These are phyloP conservation scores for Dendrophyllia cribrosa DNA, from an alignment of 64 coral and sea anemone genomes.

Conservation along the genomic window DNA sequence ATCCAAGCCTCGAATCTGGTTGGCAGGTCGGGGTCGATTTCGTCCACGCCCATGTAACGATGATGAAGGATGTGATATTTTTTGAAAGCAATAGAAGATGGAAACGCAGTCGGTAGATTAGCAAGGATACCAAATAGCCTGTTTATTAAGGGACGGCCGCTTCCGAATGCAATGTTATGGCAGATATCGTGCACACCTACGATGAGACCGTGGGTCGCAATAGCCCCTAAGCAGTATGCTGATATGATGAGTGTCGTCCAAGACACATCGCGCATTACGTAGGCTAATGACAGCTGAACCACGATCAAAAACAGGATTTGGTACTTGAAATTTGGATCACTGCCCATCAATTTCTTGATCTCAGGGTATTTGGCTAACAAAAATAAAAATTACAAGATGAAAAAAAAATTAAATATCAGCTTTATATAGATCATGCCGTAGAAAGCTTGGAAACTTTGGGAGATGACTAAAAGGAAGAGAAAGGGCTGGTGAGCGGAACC, in stretches of 20 bases:
- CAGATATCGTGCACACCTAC: conserved; percentile 78
- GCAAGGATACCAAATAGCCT: conserved; percentile 72
- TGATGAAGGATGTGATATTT: conserved; percentile 77
- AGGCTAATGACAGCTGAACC: conserved; percentile 48
- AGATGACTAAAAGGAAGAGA: too few relatives aligned
- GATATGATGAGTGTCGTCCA: conserved; percentile 52
- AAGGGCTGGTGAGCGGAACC: too few relatives aligned
- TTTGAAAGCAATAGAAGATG: conserved; percentile 72
- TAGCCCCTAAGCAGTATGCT: conserved; percentile 60
- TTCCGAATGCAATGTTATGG: conserved; percentile 78
- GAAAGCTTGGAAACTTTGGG: too few relatives aligned
- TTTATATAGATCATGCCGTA: too few relatives aligned
- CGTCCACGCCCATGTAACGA: conserved; percentile 77
- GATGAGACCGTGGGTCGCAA: conserved; percentile 61
- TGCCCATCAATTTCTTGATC: conserved; percentile 81
- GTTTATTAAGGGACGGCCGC: conserved; percentile 58
- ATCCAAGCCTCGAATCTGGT: conserved; percentile 64
- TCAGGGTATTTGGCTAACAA: conserved; percentile 73
- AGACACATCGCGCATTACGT: conserved; percentile 47
- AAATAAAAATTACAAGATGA: neutral
- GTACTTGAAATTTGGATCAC: conserved; percentile 76
- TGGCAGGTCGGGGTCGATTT: conserved; percentile 76
- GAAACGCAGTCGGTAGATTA: conserved; percentile 68
- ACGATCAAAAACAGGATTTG: conserved; percentile 49
- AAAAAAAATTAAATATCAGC: neutral